Conservation (phyloP, 2,888 invertebrate genomes). For the Metellina segmentata region DNA sequence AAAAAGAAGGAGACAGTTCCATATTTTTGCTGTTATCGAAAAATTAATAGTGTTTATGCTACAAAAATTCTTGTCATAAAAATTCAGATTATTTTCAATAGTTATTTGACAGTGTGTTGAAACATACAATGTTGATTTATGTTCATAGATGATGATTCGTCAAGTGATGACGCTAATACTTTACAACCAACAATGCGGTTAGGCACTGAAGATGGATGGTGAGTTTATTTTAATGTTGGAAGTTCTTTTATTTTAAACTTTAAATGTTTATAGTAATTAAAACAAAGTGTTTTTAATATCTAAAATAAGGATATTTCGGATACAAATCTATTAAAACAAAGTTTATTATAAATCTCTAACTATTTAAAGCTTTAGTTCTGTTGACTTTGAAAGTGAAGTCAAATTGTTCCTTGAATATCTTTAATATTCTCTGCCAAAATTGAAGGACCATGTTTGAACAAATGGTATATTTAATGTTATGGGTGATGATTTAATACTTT, state of each 20-base stretch:
- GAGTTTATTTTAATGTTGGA: not conserved
- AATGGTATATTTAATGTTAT: too few relatives aligned
- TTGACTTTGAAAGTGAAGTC: too few relatives aligned
- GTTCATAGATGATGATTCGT: conserved; percentile 51
- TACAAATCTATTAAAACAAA: too few relatives aligned
- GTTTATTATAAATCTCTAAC: too few relatives aligned
- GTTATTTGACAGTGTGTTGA: not conserved
- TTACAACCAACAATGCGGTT: conserved; percentile 96
- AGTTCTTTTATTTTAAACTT: conserved; percentile 62
- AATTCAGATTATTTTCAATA: not conserved
- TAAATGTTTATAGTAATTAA: not conserved
- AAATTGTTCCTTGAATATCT: too few relatives aligned
- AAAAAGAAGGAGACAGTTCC: not conserved
- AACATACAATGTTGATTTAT: not conserved
- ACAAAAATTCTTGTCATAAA: not conserved
- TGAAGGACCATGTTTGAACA: too few relatives aligned
- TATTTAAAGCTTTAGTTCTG: too few relatives aligned
- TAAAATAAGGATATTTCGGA: too few relatives aligned
- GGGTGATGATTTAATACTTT: too few relatives aligned
- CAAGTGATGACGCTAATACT: conserved; percentile 68
- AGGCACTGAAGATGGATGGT: conserved; percentile 95
- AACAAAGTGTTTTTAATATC: not conserved
- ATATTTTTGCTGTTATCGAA: too few relatives aligned
- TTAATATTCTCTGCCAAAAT: too few relatives aligned
- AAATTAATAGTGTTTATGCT: too few relatives aligned